Conservation (phyloP, 2,797 vertebrate genomes). For the Zalophus californianus region DNA sequence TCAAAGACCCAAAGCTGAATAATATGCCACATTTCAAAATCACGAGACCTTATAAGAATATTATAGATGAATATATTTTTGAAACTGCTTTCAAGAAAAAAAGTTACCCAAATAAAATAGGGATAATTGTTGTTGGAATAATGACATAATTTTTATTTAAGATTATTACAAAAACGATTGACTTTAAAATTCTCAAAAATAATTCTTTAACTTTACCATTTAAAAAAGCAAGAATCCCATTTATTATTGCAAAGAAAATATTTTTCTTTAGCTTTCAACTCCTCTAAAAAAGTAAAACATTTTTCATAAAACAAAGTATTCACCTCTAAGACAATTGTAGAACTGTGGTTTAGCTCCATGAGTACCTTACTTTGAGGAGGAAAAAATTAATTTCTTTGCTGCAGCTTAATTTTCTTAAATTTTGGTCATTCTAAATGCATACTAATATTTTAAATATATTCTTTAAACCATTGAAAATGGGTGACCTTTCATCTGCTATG, state of each 20-base stretch:
- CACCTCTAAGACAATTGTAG: conserved; percentile 37
- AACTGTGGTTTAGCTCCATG: neutral
- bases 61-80: conserved; percentile 81
- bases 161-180: conserved; percentile 59
- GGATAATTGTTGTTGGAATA: conserved; percentile 64
- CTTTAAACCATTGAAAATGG: neutral
- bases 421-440: conserved; percentile 23
- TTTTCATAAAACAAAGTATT: conserved; percentile 8
- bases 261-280: neutral
- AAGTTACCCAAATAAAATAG: conserved; percentile 70
- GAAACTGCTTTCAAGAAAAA: conserved; percentile 65
- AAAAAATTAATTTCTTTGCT: conserved; percentile 62
- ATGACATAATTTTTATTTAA: conserved; percentile 75
- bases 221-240: conserved; percentile 10
- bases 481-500: neutral
- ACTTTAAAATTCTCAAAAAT: neutral
- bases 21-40: conserved; percentile 88
- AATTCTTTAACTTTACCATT: conserved; percentile 38
- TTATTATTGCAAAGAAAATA: conserved; percentile 48
- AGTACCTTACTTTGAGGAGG: neutral
- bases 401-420: conserved; percentile 34
- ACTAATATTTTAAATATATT: conserved; percentile 45
- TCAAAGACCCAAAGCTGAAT: conserved; percentile 88
- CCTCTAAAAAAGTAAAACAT: conserved; percentile 25
- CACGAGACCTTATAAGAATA: conserved; percentile 81